Base-by-base conservation (phyloP, 23 tunicate species). In the Trididemnum nubilum region DNA sequence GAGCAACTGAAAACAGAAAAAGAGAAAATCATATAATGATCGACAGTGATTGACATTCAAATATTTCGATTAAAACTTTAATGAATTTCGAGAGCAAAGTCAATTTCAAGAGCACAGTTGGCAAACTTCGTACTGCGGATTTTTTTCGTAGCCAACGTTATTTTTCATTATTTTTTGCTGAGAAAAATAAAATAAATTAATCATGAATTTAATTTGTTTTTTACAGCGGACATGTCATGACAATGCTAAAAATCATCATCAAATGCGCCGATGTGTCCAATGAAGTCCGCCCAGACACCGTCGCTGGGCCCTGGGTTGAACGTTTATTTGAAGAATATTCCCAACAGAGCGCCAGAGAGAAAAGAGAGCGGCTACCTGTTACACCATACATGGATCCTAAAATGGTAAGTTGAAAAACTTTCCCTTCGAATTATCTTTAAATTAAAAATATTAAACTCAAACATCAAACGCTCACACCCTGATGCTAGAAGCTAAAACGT, bases 211-310 rank as follows among this genome's bases (percentile, higher is more conserved):
- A n/a, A n/a, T n/a, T n/a, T 44, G 54, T 44, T 69, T 69, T 4
- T 69, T 69, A 77, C 87, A 93, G 98, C 34, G 58, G 51, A 29
- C 92, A 93, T 64, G 93, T 93, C 44, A 54, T 93, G 75, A 67
- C 89, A 29, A 36, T 93, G 30, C 40, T 93, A 70, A 93, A 84
- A 77, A 82, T 93, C 80, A 84, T 93, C 75, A 83, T 93, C 73
- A 93, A 93, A 84, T 93, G 98, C 64, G 93, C 98, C 30, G 98
- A 93, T 54, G 93, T 93, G 23, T 93, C 98, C 15, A 93, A 93
- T 72, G 98, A 93, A 54, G 93, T 93, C 40, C 80, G 98, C 35
- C 98, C 98, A 31, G 93, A 93, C 36, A 84, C 92, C 5, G 85
- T 93, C 27, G 98, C 98, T 28, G 64, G 86, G 15, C 98, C 98